Percentiles rank a stretch among this genome's conserved stretches.
Evolutionary conservation across 2,113 vertebrate species (phyloP).

Genomic region (Salvelinus sp.): DNA sequence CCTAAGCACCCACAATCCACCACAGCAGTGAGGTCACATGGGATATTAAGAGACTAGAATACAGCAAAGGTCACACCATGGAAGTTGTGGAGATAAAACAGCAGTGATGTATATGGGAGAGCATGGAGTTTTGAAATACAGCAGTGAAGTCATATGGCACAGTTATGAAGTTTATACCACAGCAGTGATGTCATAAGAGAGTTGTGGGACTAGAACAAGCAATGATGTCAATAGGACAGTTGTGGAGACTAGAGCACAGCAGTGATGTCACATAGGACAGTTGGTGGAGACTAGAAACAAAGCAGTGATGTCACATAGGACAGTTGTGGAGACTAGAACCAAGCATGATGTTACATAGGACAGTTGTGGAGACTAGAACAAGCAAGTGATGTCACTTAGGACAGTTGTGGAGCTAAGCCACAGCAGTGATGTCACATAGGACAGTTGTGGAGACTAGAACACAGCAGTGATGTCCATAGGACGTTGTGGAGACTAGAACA

Average conservation of each 20-base stretch:
- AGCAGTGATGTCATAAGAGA: conserved; percentile 27
- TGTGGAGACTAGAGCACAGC: neutral
- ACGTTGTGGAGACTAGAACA: neutral
- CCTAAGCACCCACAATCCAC: conserved; percentile 25
- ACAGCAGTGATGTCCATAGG: conserved; percentile 24
- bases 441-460: neutral
- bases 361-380: neutral
- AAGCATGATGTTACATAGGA: conserved; percentile 30
- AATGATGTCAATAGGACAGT: conserved; percentile 28
- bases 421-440: conserved; percentile 20
- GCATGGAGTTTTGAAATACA: neutral
- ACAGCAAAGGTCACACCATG: conserved; percentile 6
- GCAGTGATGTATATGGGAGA: conserved; percentile 20
- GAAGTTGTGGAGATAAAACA: neutral
- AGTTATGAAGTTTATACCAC: neutral
- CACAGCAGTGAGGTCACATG: conserved; percentile 22
- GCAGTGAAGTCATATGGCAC: conserved; percentile 27
- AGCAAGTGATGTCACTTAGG: conserved; percentile 23
- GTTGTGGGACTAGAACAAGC: neutral
- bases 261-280: conserved; percentile 29
- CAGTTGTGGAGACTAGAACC: neutral
- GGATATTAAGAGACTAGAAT: neutral
- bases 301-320: conserved; percentile 18
- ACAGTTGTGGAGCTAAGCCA: neutral
- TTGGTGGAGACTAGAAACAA: neutral